Conservation (phyloP, 2,113 vertebrate genomes). For the Dendropsophus ebraccatus region DNA sequence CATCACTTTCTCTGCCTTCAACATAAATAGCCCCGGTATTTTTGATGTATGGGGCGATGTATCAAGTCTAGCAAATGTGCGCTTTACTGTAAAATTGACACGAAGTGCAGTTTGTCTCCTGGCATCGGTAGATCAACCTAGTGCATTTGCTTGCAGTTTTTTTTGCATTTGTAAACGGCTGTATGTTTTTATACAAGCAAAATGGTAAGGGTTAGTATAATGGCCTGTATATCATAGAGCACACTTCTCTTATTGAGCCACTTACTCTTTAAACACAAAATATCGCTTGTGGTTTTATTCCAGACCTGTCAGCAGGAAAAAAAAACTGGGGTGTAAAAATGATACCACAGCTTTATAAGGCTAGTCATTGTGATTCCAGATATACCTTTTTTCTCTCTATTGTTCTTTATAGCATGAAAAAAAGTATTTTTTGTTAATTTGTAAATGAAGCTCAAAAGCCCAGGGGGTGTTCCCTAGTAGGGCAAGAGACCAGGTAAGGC, state of each 20-base stretch:
- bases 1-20: constrained; percentile 44
- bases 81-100: constrained; percentile 44
- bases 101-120: constrained; percentile 15
- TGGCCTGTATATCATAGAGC: background rate
- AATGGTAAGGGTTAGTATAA: constrained; percentile 7
- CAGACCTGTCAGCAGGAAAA: background rate
- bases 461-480: too few species aligned
- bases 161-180: background rate
- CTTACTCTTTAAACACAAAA: background rate
- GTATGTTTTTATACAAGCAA: background rate
- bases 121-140: background rate
- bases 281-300: background rate
- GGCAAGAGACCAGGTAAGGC: too few species aligned
- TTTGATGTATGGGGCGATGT: constrained; percentile 48
- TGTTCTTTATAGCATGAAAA: too few species aligned
- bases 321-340: too few species aligned
- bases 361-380: too few species aligned
- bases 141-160: constrained; percentile 11
- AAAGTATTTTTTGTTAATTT: too few species aligned
- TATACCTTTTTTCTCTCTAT: too few species aligned
- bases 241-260: background rate
- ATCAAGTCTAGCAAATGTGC: constrained; percentile 36
- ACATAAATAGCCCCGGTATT: constrained; percentile 47
- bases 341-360: too few species aligned
- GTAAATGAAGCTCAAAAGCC: too few species aligned